Evolutionary conservation across 2,113 vertebrate genomes (phyloP).

Genomic region (Leiothrix lutea): DNA sequence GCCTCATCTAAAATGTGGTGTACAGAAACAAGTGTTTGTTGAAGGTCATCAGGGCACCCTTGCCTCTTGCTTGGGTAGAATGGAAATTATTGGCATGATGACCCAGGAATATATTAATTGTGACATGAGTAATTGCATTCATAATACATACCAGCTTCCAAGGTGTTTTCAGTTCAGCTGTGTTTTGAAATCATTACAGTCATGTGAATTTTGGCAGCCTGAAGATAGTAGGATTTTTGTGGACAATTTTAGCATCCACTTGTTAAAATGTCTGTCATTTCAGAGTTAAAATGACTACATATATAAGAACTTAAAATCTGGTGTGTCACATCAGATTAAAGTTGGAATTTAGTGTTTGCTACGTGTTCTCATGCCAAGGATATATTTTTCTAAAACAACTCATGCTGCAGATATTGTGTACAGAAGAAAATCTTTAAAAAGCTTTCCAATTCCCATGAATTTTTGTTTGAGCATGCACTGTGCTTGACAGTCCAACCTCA

Average conservation of each 20-base stretch:
- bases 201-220: background rate
- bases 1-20: background rate
- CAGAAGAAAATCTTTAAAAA: background rate
- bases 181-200: background rate
- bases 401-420: background rate
- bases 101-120: background rate
- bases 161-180: background rate
- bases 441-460: background rate
- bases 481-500: background rate
- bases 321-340: background rate
- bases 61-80: background rate
- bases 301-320: background rate
- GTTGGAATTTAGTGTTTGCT: background rate
- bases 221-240: background rate
- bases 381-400: background rate
- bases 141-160: background rate
- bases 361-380: too few relatives aligned
- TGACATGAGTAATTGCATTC: background rate
- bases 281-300: background rate
- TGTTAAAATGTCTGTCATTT: background rate
- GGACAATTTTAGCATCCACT: background rate
- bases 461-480: background rate
- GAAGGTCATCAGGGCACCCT: background rate
- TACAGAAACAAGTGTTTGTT: background rate
- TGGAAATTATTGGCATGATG: background rate